Base-by-base conservation (phyloP, 2,797 vertebrate genomes). In the Pseudomugil tenellus region DNA sequence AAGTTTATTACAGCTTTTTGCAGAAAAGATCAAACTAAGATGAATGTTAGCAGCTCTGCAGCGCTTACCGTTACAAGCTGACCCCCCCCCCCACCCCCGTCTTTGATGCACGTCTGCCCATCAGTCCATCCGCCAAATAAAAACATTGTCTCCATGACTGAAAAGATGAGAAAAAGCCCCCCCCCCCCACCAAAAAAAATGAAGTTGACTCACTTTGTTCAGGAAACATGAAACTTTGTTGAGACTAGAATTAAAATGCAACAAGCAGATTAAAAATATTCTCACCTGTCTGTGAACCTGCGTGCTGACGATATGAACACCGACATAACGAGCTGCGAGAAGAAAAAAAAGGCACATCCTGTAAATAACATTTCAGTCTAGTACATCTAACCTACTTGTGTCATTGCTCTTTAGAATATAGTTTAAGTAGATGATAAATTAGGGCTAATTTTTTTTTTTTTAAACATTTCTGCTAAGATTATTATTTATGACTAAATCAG, bases 281-380 rank as follows among this genome's bases (percentile, higher is more conserved):
- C 35, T 19, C 84, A 96, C 95, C 95, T 96, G 95, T n/a, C 94
- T 92, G 61, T 95, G 81, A 69, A 93, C 94, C 83, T 95, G 95
- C 64, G 96, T 94, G 79, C 95, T 96, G 19, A 94, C 93, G 77
- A 96, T 84, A 93, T 94, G 34, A 97, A 95, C 26, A 94, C 13
- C 11, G 12, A 94, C 87, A 96, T 94, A 58, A 94, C 2, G 17
- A 46, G 19, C 41, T 7, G 35, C 19, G 8, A 21, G 25, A 13
- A 28, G 11, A 19, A 41, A 19, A 11, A 11, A 28, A 29, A 6
- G 2, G 2, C 29, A 29, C 29, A 29, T 6, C 29, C 6, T 6
- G 29, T 29, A 3, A 29, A 29, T 29, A 29, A 29, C 29, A 4
- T 17, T 16, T 39, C n/a, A n/a, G n/a, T n/a, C n/a, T n/a, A n/a